phyloP scores from a whole-genome alignment of 2,113 vertebrate species.

The Symphodus melops region DNA sequence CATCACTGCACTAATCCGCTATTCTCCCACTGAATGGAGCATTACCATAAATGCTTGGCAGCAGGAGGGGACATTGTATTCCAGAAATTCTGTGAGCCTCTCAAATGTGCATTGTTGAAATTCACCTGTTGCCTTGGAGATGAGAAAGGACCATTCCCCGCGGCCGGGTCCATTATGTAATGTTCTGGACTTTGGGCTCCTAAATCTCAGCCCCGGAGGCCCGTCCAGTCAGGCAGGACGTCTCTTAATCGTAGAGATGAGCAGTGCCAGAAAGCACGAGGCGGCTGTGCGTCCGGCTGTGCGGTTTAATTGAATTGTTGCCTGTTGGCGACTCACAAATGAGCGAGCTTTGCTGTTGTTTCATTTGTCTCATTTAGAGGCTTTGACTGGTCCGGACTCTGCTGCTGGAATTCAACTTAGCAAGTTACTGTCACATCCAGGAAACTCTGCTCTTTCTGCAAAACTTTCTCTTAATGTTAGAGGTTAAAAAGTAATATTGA shows the following conservation, averaged over 20 bases:
- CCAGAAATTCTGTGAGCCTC: slow-evolving; percentile 68
- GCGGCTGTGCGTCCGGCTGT: slow-evolving; percentile 28
- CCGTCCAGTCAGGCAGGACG: slow-evolving; percentile 37
- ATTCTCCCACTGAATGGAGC: slow-evolving; percentile 74
- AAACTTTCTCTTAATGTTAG: neutral
- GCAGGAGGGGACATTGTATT: slow-evolving; percentile 61
- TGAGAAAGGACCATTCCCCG: slow-evolving; percentile 54
- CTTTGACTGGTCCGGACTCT: slow-evolving; percentile 22
- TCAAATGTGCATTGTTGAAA: slow-evolving; percentile 68
- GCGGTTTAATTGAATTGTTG: slow-evolving; percentile 67
- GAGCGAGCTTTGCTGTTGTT: slow-evolving; percentile 32
- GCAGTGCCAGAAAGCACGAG: slow-evolving; percentile 44
- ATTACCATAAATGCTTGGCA: slow-evolving; percentile 80
- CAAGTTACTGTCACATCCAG: slow-evolving; percentile 1
- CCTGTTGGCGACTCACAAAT: slow-evolving; percentile 51
- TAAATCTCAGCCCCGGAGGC: slow-evolving; percentile 44
- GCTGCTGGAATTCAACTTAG: slow-evolving; percentile 21
- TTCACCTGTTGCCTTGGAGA: slow-evolving; percentile 70
- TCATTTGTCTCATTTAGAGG: slow-evolving; percentile 47
- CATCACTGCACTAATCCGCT: slow-evolving; percentile 72
- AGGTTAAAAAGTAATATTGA: neutral
- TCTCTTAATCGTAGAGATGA: slow-evolving; percentile 16
- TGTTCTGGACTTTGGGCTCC: slow-evolving; percentile 42
- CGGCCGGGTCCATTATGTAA: slow-evolving; percentile 64
- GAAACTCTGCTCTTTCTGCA: neutral